Evolutionary conservation across 2,888 invertebrate genomes (phyloP).

Genomic region (Nephrotoma guestfalica): DNA sequence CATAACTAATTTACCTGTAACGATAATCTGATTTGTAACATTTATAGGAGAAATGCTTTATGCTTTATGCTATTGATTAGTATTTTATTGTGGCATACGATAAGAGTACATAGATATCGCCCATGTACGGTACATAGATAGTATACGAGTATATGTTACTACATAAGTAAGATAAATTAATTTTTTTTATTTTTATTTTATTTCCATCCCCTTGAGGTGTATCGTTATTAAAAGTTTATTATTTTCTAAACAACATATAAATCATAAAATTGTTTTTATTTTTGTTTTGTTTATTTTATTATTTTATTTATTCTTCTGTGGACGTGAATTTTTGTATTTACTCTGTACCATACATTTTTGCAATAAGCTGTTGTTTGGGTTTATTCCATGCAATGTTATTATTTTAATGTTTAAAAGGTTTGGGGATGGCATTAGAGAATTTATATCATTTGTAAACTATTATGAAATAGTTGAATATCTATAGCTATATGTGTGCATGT

Average conservation of each 20-base stretch:
- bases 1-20: not conserved
- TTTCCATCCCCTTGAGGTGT: not conserved
- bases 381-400: not conserved
- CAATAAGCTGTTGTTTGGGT: not conserved
- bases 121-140: not conserved
- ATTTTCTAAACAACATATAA: not conserved
- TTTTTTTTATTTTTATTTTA: not conserved
- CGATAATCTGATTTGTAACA: not conserved
- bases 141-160: not conserved
- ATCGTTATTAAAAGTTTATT: not conserved
- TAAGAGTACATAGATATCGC: not conserved
- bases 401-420: not conserved
- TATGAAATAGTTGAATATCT: not conserved
- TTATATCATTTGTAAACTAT: not conserved
- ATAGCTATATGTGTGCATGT: not conserved
- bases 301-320: not conserved
- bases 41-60: not conserved
- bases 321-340: not conserved
- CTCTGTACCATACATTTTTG: not conserved
- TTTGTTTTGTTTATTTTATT: not conserved
- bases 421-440: not conserved
- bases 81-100: not conserved
- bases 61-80: not conserved
- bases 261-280: not conserved
- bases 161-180: not conserved